Base-by-base conservation (phyloP, 2,888 invertebrate species). In the Polymixis lichenea region DNA sequence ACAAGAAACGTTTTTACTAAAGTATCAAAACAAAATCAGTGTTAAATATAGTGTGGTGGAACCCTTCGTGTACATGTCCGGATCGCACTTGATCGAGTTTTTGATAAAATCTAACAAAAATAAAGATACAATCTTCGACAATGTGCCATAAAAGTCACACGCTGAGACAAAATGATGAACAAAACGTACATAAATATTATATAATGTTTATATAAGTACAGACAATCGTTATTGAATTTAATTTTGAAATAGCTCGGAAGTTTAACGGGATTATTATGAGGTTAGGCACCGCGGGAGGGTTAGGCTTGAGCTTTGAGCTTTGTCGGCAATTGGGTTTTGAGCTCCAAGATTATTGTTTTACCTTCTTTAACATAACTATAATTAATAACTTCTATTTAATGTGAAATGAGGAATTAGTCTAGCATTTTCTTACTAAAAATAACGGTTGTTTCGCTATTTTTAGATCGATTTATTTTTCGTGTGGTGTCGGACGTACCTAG, bases 121-220 rank as follows among this genome's bases (percentile, higher is more conserved):
- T 78, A 84, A 77, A 86, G 78, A 83, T 80, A 77, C 71, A 22
- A 87, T 86, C 78, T 65, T 11, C 1, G 17, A 58, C 77, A 82
- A 76, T 68, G 25, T 46, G 60, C 69, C 32, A 78, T 78, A 87
- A 87, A 85, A 86, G 62, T 46, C 76, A 73, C 86, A 83, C 25
- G 86, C 87, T 80, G 87, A 13, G 86, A 83, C 46, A 62, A 75
- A 78, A 79, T 78, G 49, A 75, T n/a, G 25, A 56, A 78, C 85
- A 75, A 76, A 79, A 67, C 11, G 56, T n/a, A 75, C 38, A 78
- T 84, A 82, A 78, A 86, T 78, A 78, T 68, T 17, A 32, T 25
- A 56, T 80, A 76, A 85, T 80, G 72, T 78, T 61, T 49, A 78
- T 74, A 65, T 83, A 86, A 83, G 75, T 87, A 70, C 49, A 11